Conservation (phyloP, 2,888 invertebrate genomes). For the Meliscaeva auricollis region DNA sequence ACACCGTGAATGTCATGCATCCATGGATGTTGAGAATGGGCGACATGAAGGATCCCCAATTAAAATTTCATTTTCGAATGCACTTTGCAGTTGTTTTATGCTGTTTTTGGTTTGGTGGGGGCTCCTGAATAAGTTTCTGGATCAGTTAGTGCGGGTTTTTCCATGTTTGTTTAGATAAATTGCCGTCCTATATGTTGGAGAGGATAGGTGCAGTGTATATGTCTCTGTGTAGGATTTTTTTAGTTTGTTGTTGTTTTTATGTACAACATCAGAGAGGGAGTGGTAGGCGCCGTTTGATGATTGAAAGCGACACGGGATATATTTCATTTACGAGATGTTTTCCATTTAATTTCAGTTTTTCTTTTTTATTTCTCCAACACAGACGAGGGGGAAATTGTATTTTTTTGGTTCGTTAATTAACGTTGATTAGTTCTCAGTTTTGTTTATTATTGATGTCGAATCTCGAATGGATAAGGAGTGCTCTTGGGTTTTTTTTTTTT, state of each 20-base stretch:
- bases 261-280: neutral
- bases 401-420: constrained; percentile 70
- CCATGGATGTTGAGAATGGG: constrained; percentile 68
- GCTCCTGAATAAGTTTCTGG: constrained; percentile 63
- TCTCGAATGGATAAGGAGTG: constrained; percentile 20
- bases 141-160: constrained; percentile 56
- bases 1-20: constrained; percentile 52
- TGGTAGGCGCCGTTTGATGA: constrained; percentile 73
- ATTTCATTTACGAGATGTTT: constrained; percentile 61
- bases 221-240: constrained; percentile 11
- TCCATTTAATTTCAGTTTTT: constrained; percentile 28
- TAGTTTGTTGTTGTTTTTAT: constrained; percentile 7
- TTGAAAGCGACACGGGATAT: constrained; percentile 67
- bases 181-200: constrained; percentile 35
- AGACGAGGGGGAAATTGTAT: neutral
- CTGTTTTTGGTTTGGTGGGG: constrained; percentile 2
- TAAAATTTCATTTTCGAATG: constrained; percentile 76
- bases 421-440: constrained; percentile 71
- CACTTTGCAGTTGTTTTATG: constrained; percentile 71
- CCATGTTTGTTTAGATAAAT: constrained; percentile 73
- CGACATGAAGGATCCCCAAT: constrained; percentile 74
- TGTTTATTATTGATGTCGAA: constrained; percentile 67
- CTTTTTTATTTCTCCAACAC: neutral
- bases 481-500: constrained; percentile 7
- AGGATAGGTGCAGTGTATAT: constrained; percentile 20